Conservation (phyloP, 2,888 invertebrate species). For the Synanthedon vespiformis region DNA sequence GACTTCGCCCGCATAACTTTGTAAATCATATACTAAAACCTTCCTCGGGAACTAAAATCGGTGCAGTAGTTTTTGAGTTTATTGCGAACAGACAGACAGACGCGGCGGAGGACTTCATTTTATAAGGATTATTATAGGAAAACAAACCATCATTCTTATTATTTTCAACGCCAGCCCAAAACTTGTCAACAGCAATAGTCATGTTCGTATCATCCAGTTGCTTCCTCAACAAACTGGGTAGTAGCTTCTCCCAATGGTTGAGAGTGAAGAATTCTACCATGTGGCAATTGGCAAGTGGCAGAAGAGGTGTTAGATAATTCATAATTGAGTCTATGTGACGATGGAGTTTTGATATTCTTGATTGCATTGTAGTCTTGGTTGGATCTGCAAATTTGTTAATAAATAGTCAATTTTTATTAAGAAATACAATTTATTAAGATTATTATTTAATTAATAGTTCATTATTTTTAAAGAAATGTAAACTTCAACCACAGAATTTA, state of each 20-base stretch:
- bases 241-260: conserved; percentile 72
- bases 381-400: background rate
- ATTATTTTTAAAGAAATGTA: no score
- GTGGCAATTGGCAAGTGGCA: conserved; percentile 79
- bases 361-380: background rate
- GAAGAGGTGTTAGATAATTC: conserved; percentile 68
- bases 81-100: no score
- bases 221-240: conserved; percentile 66
- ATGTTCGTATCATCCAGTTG: conserved; percentile 57
- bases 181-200: conserved; percentile 49
- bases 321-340: conserved; percentile 61
- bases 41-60: no score
- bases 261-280: conserved; percentile 76
- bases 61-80: no score
- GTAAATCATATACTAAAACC: no score
- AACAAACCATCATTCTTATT: conserved; percentile 9
- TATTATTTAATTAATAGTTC: no score
- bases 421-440: no score
- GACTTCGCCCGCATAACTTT: no score
- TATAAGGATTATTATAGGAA: background rate
- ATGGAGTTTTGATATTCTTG: conserved; percentile 11
- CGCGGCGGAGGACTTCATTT: no score
- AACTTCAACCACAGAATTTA: no score
- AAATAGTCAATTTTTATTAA: no score
- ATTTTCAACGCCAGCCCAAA: conserved; percentile 46